A percentile compares a stretch with the other conserved stretches of the same genome.
phyloP scores from a whole-genome alignment of 2,113 vertebrate genomes.

The Gambusia affinis region DNA sequence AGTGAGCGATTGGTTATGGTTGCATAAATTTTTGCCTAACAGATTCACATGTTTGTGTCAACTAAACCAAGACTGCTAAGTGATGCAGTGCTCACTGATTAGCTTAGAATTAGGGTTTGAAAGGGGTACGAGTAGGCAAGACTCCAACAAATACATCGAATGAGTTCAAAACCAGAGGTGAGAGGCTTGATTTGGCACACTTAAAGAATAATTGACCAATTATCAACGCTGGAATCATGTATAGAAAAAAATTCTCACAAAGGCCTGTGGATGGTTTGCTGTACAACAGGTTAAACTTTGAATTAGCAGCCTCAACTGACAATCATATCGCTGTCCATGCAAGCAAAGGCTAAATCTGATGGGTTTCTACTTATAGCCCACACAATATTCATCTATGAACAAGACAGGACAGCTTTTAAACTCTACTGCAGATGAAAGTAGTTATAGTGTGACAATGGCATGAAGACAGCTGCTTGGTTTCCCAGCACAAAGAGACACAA shows the following conservation, averaged over 20 bases:
- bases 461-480: slow-evolving; percentile 1
- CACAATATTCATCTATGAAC: slow-evolving; percentile 35
- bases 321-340: slow-evolving; percentile 7
- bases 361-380: slow-evolving; percentile 38
- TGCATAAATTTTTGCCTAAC: slow-evolving; percentile 59
- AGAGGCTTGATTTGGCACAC: not conserved
- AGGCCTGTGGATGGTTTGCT: not conserved
- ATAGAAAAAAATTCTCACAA: not conserved
- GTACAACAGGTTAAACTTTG: slow-evolving; percentile 16
- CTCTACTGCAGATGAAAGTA: slow-evolving; percentile 32
- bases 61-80: slow-evolving; percentile 47
- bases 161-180: no score
- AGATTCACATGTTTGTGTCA: slow-evolving; percentile 56
- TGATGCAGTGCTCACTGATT: slow-evolving; percentile 31
- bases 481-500: slow-evolving; percentile 1
- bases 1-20: not conserved
- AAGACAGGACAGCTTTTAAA: slow-evolving; percentile 23
- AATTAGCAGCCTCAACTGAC: slow-evolving; percentile 3
- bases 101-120: slow-evolving; percentile 32
- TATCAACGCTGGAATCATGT: no score
- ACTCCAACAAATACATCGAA: slow-evolving; percentile 7
- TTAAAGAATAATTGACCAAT: no score
- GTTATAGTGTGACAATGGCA: slow-evolving; percentile 7
- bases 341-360: slow-evolving; percentile 28
- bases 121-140: not conserved